Conservation (phyloP, 2,797 vertebrate species). For the Pseudochirops corinnae region DNA sequence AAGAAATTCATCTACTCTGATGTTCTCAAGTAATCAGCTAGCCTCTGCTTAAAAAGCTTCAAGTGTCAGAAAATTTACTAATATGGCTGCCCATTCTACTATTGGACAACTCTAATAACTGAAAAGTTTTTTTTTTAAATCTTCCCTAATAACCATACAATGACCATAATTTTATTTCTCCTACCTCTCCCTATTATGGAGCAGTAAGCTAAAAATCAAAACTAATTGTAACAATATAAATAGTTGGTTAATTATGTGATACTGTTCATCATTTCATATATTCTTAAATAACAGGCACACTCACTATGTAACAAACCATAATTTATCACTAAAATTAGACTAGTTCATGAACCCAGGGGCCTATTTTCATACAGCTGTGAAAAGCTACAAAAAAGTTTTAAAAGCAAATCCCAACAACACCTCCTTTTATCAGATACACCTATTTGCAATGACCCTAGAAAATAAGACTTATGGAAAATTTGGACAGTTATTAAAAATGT, state of each 20-base stretch:
- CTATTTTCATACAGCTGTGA: not conserved
- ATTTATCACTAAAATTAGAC: conserved; percentile 26
- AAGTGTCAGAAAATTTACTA: not conserved
- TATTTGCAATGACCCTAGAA: not conserved
- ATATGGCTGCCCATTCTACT: not conserved
- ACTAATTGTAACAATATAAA: not conserved
- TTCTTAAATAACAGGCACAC: conserved; percentile 28
- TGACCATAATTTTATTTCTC: not conserved
- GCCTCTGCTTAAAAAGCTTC: not conserved
- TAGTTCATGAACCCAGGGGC: not conserved
- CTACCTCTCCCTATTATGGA: not conserved
- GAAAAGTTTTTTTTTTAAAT: not conserved
- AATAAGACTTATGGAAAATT: not conserved
- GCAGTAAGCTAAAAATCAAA: not conserved
- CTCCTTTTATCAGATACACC: not conserved
- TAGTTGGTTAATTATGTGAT: conserved; percentile 39
- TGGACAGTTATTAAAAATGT: not conserved
- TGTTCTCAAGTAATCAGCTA: not conserved
- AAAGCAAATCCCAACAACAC: conserved; percentile 43
- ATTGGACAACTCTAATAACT: not conserved
- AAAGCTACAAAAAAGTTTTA: conserved; percentile 38
- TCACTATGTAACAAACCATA: conserved; percentile 35
- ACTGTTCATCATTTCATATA: conserved; percentile 48
- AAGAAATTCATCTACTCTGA: not conserved
- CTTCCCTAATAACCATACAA: not conserved